Evolutionary conservation across 2,113 vertebrate genomes (phyloP).

Genomic region (Rissa tridactyla): DNA sequence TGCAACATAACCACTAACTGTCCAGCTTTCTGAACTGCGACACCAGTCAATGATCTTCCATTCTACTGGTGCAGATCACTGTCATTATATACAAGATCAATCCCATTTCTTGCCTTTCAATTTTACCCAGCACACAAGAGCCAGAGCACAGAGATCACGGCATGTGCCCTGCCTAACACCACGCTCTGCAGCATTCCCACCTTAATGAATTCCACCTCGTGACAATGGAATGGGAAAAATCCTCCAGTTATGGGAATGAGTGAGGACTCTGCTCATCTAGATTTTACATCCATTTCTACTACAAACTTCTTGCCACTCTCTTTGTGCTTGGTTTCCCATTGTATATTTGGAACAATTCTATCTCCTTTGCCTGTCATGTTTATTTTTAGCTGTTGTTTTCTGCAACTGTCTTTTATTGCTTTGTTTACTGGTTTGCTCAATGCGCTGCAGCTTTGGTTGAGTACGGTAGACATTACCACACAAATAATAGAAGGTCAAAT

Average conservation of each 20-base stretch:
- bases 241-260: neutral
- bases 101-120: fast-evolving
- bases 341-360: neutral
- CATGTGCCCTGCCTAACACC: fast-evolving
- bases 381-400: neutral
- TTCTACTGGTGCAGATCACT: neutral
- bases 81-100: neutral
- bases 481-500: neutral
- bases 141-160: neutral
- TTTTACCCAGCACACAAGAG: fast-evolving
- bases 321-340: neutral
- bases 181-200: neutral
- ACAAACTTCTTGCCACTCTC: neutral
- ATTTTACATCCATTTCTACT: neutral
- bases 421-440: neutral
- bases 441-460: neutral
- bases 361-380: neutral
- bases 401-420: neutral
- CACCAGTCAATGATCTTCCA: neutral
- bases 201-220: fast-evolving
- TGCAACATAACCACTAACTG: neutral
- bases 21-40: neutral
- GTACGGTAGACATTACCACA: neutral
- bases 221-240: fast-evolving
- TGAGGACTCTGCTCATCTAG: neutral